Base-by-base conservation (phyloP, 2,888 invertebrate genomes). In the Drosophila robusta region DNA sequence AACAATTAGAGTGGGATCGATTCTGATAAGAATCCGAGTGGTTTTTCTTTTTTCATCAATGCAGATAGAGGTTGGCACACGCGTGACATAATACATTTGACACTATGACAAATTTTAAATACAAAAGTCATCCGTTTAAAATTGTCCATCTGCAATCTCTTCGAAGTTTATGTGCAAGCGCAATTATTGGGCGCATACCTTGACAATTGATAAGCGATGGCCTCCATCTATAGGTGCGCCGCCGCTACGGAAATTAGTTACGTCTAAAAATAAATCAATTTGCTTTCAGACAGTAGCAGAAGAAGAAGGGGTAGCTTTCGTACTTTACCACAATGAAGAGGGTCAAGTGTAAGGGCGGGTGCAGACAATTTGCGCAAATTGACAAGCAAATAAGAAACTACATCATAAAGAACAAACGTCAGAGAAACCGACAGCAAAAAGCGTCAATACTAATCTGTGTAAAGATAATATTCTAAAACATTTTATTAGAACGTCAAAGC, bases 231-330 rank as follows among this genome's bases (percentile, higher is more conserved):
- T 18, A 73, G 70, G 67, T 67, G 71, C 50, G 61, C 36, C 44
- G 45, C 24, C 55, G 60, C 71, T 51, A 58, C 75, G 80, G 65
- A 72, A 82, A 82, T 79, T 79, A 56, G 67, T 70, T 63, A 16
- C 54, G 47, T 71, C 78, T 75, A 75, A 68, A 74, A 66, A 71
- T 72, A 75, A 77, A 80, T 80, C 75, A 70, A 69, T 85, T 82
- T 75, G 68, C 47, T 26, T 22, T 44, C 39, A 12, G 38, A 24
- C 32, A 46, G 32, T 12, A 39, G 50, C 11, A 36, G 16, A 2
- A 34, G 32, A 11, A 11, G 34, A 34, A 42, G 36, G 45, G 44
- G 11, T 18, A 24, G 42, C 29, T n/a, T 39, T 39, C 34, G 34
- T 41, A 14, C 45, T 11, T 62, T 39, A 47, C 44, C 38, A 36